Base-by-base conservation (phyloP, 1,140 invertebrate genomes). In the Belonocnema kinseyi region DNA sequence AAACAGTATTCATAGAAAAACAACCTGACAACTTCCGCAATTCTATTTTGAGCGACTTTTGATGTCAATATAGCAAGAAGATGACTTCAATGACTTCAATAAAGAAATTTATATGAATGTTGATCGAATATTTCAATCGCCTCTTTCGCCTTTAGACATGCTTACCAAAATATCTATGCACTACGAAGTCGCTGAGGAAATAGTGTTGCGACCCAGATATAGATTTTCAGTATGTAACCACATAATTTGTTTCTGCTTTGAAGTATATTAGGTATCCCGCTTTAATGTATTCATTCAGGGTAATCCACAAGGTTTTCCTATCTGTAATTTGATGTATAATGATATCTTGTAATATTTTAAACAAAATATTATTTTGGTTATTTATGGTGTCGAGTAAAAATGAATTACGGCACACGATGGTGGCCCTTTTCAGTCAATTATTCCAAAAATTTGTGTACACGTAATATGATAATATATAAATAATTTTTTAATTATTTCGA, bases 101-200 rank as follows among this genome's bases (percentile, higher is more conserved):
- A 17, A 66, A 13, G n/a, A 14, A 40, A 40, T 66, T 46, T 66
- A 40, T 66, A 2, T 40, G 26, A 13, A 13, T 66, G 61, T 16
- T 66, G 61, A 66, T 66, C 13, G 40, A 66, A 66, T 40, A 26
- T 66, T 40, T 66, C 61, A 16, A 66, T 66, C 61, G n/a, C 16
- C 40, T 66, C 13, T 13, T 66, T 66, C 46, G 40, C 14, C 13
- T 66, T 16, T 40, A 66, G 52, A 54, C 17, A 54, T 54, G 16
- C 17, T 54, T 54, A 16, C 58, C 33, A 66, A 66, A 66, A 66
- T 66, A 66, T 66, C 58, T 66, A 33, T 7, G 61, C 46, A n/a
- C 33, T 40, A 66, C 40, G 61, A 66, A 66, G 61, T 66, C 26
- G 16, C 40, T 40, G 26, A 40, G 16, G 61, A 66, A 66, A 66